A percentile compares a stretch with the other conserved stretches of the same genome.
These are phyloP conservation scores for Rhagoletis pomonella DNA, from an alignment of 1,140 invertebrate genomes.

Conservation along the genomic window DNA sequence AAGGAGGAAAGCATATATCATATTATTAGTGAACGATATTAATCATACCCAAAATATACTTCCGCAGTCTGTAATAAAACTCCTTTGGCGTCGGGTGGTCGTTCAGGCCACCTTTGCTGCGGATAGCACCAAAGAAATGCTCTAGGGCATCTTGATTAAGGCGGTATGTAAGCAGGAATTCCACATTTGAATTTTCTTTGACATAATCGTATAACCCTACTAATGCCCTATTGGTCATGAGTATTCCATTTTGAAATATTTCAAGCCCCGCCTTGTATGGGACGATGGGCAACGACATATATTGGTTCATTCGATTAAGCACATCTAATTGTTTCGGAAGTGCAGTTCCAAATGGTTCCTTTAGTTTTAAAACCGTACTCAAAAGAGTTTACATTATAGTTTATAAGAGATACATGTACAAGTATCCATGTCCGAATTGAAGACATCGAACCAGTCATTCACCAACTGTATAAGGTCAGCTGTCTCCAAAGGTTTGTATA, in stretches of 20 bases:
- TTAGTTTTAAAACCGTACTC: neutral
- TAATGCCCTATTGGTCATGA: constrained; percentile 36
- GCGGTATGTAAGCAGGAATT: constrained; percentile 61
- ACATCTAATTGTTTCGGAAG: constrained; percentile 38
- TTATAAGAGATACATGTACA: too few relatives aligned
- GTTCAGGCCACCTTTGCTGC: constrained; percentile 60
- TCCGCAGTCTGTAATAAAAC: constrained; percentile 61
- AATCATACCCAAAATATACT: neutral
- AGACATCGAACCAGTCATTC: too few relatives aligned
- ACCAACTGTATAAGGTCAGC: neutral
- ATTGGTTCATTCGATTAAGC: constrained; percentile 41
- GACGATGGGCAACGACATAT: neutral
- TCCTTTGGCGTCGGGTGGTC: constrained; percentile 56
- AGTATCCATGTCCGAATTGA: neutral
- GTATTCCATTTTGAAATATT: constrained; percentile 31
- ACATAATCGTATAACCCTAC: constrained; percentile 13
- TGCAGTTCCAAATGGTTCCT: neutral
- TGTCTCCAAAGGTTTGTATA: neutral
- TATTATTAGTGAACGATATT: neutral
- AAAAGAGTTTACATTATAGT: too few relatives aligned
- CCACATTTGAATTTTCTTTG: constrained; percentile 46
- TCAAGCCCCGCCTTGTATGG: constrained; percentile 6
- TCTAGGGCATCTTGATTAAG: constrained; percentile 67
- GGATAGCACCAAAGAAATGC: constrained; percentile 64
- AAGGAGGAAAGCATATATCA: too few relatives aligned